A percentile compares a stretch with the other conserved stretches of the same genome.
Evolutionary conservation across 1,140 invertebrate genomes (phyloP).

Genomic region (Gryllus bimaculatus): DNA sequence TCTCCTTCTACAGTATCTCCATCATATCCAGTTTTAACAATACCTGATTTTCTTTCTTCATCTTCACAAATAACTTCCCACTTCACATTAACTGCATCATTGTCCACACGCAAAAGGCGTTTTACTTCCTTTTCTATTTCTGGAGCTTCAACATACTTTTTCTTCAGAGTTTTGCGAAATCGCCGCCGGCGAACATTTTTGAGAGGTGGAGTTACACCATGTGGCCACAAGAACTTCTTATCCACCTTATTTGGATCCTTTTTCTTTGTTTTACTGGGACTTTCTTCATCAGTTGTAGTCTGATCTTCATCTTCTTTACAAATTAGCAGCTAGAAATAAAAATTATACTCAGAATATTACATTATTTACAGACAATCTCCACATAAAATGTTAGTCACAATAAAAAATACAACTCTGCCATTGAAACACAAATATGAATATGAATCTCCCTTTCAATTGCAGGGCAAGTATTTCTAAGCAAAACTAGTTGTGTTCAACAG

Average conservation of each 20-base stretch:
- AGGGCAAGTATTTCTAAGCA: no score
- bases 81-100: slow-evolving; percentile 78
- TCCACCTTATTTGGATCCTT: slow-evolving; percentile 86
- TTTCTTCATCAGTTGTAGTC: slow-evolving; percentile 65
- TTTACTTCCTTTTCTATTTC: slow-evolving; percentile 97
- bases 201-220: slow-evolving; percentile 86
- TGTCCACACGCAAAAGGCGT: slow-evolving; percentile 79
- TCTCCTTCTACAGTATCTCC: slow-evolving; percentile 14
- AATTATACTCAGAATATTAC: slow-evolving; percentile 7
- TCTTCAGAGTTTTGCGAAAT: slow-evolving; percentile 91
- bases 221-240: slow-evolving; percentile 87
- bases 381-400: no score
- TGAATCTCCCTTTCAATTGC: no score
- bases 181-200: slow-evolving; percentile 90
- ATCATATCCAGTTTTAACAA: slow-evolving; percentile 9
- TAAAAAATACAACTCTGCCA: no score
- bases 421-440: no score
- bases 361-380: slow-evolving; percentile 8
- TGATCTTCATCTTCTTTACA: slow-evolving; percentile 81
- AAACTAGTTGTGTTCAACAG: no score
- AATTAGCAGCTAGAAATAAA: slow-evolving; percentile 51
- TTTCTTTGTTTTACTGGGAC: slow-evolving; percentile 76
- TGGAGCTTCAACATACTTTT: slow-evolving; percentile 93
- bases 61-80: slow-evolving; percentile 55
- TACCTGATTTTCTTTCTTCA: slow-evolving; percentile 12